Base-by-base conservation (phyloP, 2,888 invertebrate species). In the Epinotia brunnichana region DNA sequence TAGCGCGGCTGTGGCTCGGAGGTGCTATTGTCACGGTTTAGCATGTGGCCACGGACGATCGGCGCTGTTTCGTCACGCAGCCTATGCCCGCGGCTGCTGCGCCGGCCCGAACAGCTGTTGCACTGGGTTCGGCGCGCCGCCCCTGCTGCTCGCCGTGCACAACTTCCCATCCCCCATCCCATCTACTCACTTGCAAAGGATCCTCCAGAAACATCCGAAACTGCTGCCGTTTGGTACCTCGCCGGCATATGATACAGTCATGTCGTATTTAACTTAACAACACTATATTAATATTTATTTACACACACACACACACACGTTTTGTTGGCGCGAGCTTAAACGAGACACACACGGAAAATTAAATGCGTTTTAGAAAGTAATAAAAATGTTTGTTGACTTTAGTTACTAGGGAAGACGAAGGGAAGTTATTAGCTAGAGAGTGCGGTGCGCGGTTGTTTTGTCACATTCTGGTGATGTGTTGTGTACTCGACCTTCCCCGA, bases 181-280 rank as follows among this genome's bases (percentile, higher is more conserved):
- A 3, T 35, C 21, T 66, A 94, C 96, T 96, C 93, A 97, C 97
- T 97, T 97, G 94, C 95, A 95, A 83, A 97, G 94, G 89, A 97
- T 97, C 94, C 96, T 95, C 97, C 97, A 97, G 94, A 98, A 98
- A 92, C 97, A 97, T 87, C 97, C 97, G 87, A 98, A 98, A 92
- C 96, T 97, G 94, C 97, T 97, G 87, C 97, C 97, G 90, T 97
- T 97, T 79, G 97, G 97, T 84, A 97, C 97, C 91, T 97, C 96
- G 85, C 97, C 97, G 82, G 97, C 96, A 93, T 97, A 98, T 74
- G 97, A 97, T 86, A 98, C 96, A 85, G 97, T 97, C 98, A 98
- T 98, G 85, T 85, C 85, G 87, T 83, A 81, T 85, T 82, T 80
- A 83, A 80, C 82, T 86, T 84, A 83, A 84, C 81, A 85, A 66